Percentiles rank a stretch among this genome's conserved stretches.
Evolutionary conservation across 2,797 vertebrate species (phyloP).

Genomic region (Adelosebastes latens): DNA sequence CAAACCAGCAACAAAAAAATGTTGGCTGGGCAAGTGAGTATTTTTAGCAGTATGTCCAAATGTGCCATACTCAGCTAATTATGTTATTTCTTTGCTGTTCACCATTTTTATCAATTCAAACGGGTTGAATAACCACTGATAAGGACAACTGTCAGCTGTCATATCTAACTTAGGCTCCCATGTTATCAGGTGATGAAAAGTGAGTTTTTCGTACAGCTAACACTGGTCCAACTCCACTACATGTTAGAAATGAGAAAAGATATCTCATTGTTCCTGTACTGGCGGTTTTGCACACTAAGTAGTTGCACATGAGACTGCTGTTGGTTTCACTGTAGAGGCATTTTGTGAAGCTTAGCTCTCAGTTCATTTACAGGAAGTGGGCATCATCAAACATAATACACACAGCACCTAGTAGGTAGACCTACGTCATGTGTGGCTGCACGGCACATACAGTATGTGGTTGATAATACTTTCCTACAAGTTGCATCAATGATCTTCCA

Average conservation of each 20-base stretch:
- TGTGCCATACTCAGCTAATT: not conserved
- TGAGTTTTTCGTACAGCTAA: not conserved
- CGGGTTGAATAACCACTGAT: not conserved
- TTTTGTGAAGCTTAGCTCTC: not conserved
- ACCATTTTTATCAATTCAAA: not conserved
- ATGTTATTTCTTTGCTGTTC: not conserved
- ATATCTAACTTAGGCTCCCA: not conserved
- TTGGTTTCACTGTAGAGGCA: not conserved
- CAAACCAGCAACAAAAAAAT: not conserved
- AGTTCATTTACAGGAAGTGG: slow-evolving; percentile 40
- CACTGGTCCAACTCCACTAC: not conserved
- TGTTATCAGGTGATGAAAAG: not conserved
- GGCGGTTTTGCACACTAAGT: not conserved
- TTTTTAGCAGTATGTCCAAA: not conserved
- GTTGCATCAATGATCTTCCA: not conserved
- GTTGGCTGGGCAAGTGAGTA: not conserved
- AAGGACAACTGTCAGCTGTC: not conserved
- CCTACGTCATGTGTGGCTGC: not conserved
- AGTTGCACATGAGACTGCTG: not conserved
- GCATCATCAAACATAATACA: not conserved
- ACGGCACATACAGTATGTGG: not conserved
- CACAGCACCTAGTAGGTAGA: not conserved
- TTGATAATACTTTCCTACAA: not conserved
- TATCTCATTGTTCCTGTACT: not conserved
- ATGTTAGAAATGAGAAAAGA: not conserved